Evolutionary conservation across 2,797 vertebrate species (phyloP).

Genomic region (Muscicapa comitata): DNA sequence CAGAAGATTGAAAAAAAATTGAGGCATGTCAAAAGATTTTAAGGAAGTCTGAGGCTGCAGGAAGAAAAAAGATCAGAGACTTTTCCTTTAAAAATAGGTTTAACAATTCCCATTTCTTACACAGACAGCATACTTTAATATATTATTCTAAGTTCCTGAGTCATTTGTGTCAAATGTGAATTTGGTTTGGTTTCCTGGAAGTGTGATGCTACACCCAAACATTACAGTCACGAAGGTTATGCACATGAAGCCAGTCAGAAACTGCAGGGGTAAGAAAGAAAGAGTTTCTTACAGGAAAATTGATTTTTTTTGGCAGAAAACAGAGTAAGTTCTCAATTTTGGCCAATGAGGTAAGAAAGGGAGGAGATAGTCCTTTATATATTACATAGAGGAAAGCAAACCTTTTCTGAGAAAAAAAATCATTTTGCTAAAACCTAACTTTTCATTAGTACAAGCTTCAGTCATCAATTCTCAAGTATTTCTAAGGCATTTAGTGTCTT

Average conservation of each 20-base stretch:
- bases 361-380: neutral
- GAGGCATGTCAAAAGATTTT: constrained; percentile 23
- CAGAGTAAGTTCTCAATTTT: neutral
- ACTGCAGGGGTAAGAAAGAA: neutral
- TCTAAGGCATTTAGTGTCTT: neutral
- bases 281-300: constrained; percentile 1
- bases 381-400: neutral
- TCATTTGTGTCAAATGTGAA: constrained; percentile 27
- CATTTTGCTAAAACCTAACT: neutral
- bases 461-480: neutral
- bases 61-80: constrained; percentile 6
- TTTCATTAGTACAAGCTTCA: neutral
- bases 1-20: constrained; percentile 7
- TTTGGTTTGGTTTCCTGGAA: constrained; percentile 52
- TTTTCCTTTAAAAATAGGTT: neutral
- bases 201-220: constrained; percentile 8
- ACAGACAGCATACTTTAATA: neutral
- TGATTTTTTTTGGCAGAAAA: constrained; percentile 1
- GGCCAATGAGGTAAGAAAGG: neutral
- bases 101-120: neutral
- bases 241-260: neutral
- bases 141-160: constrained; percentile 10
- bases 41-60: constrained; percentile 3
- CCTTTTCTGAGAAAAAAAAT: neutral
- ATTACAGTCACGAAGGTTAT: neutral